Percentiles rank a stretch among this genome's conserved stretches.
Conservation (phyloP, 1,140 invertebrate genomes). For the Ips typographus region DNA sequence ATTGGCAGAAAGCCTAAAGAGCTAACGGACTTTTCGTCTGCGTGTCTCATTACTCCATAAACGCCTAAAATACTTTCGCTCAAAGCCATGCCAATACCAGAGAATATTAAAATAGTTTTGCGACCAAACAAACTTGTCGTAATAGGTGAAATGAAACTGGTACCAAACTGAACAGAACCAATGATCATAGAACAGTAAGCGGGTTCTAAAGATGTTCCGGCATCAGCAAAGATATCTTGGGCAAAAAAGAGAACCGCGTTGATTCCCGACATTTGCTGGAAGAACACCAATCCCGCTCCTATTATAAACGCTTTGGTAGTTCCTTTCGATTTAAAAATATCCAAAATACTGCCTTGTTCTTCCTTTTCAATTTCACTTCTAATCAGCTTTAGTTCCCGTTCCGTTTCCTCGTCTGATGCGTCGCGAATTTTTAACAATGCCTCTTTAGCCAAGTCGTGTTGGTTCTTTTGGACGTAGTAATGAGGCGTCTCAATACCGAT, state of each 20-base stretch:
- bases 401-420: slow-evolving; percentile 56
- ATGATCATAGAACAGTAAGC: slow-evolving; percentile 74
- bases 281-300: slow-evolving; percentile 66
- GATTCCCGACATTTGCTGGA: slow-evolving; percentile 78
- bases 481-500: slow-evolving; percentile 73
- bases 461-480: slow-evolving; percentile 62
- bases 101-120: slow-evolving; percentile 68
- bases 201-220: slow-evolving; percentile 60
- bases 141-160: slow-evolving; percentile 68
- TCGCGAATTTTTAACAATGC: slow-evolving; percentile 63
- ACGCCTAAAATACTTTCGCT: slow-evolving; percentile 45
- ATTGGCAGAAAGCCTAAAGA: slow-evolving; percentile 41
- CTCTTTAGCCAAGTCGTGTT: slow-evolving; percentile 61
- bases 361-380: slow-evolving; percentile 32
- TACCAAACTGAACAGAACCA: slow-evolving; percentile 68
- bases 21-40: slow-evolving; percentile 34
- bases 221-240: slow-evolving; percentile 66
- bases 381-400: slow-evolving; percentile 44
- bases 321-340: slow-evolving; percentile 58
- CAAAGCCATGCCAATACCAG: slow-evolving; percentile 62
- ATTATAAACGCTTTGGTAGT: slow-evolving; percentile 68
- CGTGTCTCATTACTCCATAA: slow-evolving; percentile 40
- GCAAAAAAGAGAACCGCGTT: slow-evolving; percentile 83
- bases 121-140: slow-evolving; percentile 75
- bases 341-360: slow-evolving; percentile 54